Base-by-base conservation (phyloP, 1,140 invertebrate genomes). In the Teleogryllus occipitalis region DNA sequence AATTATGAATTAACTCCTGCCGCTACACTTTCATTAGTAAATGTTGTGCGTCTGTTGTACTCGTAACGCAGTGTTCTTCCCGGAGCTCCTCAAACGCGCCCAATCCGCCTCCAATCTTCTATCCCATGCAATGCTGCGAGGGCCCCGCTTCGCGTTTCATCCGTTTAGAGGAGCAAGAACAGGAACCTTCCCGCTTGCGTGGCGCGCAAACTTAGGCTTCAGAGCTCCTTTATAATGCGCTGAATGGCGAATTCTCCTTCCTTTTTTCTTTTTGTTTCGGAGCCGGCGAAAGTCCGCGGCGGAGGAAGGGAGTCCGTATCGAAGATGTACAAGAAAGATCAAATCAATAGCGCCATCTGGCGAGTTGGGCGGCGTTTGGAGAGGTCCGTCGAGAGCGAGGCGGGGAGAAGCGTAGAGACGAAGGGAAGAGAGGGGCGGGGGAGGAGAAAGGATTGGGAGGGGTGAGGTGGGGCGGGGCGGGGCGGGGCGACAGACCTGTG, bases 271-370 rank as follows among this genome's bases (percentile, higher is more conserved):
- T 65, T 65, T 2, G 54, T 3, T 65, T 39, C 54, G 10, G 18
- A 65, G 54, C 10, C 54, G 54, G 18, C 54, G 18, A 65, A 65
- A 65, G 10, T 65, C 54, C 54, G 54, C 18, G 10, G 10, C 54
- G 18, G 27, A 5, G 27, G 27, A 39, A 39, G 27, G 54, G 54
- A 65, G 18, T 65, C 54, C 54, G 54, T 65, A 65, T 65, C 10
- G 54, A 65, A 65, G 54, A 65, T 65, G 54, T 65, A 18, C 54
- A 65, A 18, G 10, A 65, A 18, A 65, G 54, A 65, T 65, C 54
- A 65, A 65, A 65, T 65, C 54, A 65, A 65, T 65, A 65, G 54
- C 54, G 18, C 54, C 54, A 65, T 65, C 54, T 65, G 54, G 54
- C 27, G 27, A 39, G 27, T 39, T 39, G 27, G 27, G 27, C 27